Evolutionary conservation across 2,797 vertebrate genomes (phyloP).

Genomic region (Danio choprae): DNA sequence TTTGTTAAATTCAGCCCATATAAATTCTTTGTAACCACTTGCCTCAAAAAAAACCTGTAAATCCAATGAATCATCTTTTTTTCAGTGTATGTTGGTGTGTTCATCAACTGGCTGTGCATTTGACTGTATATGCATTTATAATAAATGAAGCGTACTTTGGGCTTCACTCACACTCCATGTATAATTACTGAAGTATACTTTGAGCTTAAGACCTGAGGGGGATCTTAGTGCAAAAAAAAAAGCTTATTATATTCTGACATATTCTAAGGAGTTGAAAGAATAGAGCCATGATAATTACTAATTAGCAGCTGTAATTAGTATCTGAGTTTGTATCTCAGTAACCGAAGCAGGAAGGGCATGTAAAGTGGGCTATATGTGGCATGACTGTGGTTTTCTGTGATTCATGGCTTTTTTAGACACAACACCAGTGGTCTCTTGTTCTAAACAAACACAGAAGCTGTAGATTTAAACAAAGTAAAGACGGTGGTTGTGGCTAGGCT

Average conservation of each 20-base stretch:
- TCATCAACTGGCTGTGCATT: background rate
- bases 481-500: constrained; percentile 36
- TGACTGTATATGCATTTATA: background rate
- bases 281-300: background rate
- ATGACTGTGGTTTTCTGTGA: constrained; percentile 26
- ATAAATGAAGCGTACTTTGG: background rate
- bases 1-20: too few species aligned
- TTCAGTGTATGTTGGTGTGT: too few species aligned
- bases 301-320: background rate
- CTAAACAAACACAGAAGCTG: constrained; percentile 47
- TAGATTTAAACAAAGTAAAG: constrained; percentile 40
- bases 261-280: background rate
- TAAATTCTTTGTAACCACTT: too few species aligned
- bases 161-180: background rate
- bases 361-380: background rate
- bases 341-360: background rate
- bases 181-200: background rate
- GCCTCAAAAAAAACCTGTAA: too few species aligned
- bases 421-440: constrained; percentile 42
- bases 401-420: constrained; percentile 25
- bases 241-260: background rate
- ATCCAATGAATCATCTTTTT: too few species aligned
- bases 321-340: background rate
- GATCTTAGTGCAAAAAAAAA: too few species aligned
- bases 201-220: too few species aligned